These are phyloP conservation scores for Nycticorax nycticorax DNA, from an alignment of 2,113 vertebrate species.

Conservation along the genomic window DNA sequence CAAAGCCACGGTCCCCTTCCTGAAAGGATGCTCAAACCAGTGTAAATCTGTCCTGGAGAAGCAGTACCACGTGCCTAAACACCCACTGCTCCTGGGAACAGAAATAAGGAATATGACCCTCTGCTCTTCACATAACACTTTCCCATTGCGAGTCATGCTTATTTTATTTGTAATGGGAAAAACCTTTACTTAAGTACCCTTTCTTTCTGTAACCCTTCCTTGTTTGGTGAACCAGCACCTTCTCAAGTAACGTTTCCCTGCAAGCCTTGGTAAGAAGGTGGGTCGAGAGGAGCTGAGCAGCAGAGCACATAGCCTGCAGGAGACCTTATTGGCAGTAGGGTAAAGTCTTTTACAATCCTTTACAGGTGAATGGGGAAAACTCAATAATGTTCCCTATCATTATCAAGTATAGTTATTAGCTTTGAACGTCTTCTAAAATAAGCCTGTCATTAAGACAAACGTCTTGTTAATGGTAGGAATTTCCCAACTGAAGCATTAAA, in stretches of 20 bases:
- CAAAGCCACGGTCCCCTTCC: background rate
- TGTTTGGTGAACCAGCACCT: background rate
- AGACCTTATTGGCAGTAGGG: background rate
- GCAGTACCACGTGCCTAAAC: background rate
- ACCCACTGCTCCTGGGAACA: background rate
- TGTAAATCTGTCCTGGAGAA: background rate
- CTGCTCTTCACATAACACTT: background rate
- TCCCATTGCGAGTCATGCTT: background rate
- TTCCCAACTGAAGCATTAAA: constrained; percentile 59
- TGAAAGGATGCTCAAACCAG: background rate
- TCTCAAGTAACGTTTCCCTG: background rate
- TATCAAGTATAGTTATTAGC: constrained; percentile 49
- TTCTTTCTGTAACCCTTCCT: background rate
- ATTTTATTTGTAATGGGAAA: background rate
- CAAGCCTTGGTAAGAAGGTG: background rate
- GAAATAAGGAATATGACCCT: background rate
- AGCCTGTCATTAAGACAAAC: constrained; percentile 59
- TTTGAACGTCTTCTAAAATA: constrained; percentile 39
- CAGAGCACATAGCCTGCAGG: background rate
- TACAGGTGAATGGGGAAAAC: constrained; percentile 59
- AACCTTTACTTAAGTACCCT: background rate
- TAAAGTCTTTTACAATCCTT: constrained; percentile 19
- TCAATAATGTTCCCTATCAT: background rate
- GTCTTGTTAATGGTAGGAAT: constrained; percentile 46
- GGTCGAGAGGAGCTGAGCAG: background rate